Evolutionary conservation across 2,797 vertebrate genomes (phyloP), one percentile per base, ranked within the genome.

Genomic region (Rhabdomys pumilio): DNA sequence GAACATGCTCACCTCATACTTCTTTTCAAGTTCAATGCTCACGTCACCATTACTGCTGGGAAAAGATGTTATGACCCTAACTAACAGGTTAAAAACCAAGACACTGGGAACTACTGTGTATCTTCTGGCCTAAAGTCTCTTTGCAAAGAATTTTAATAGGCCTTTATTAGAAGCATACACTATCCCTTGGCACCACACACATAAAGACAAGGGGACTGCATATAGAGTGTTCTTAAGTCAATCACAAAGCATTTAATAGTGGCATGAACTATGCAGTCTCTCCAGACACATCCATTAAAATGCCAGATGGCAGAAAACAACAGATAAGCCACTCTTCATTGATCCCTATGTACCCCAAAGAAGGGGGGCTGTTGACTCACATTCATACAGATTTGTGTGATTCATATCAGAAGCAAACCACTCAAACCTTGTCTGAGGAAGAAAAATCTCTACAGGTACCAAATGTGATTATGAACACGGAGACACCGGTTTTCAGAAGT

Each of bases 401-500:
- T 73, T 67, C 34, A 31, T 57, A 29, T 69, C 82, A 31, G 44
- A 93, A 94, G 24, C 20, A 93, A 83, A 67, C 6, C 59, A 86
- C 41, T 61, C 65, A 59, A 91, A 92, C n/a, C 17, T 19, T 63
- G 13, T 34, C 77, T 67, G 31, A 85, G 50, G 31, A 15, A 82
- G 93, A 82, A 85, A 75, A 73, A 81, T n/a, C 89, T 94, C 63
- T 86, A 80, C 85, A 24, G 22, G 80, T 69, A 63, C 93, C 67
- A 11, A 34, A 69, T 63, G 38, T 38, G 59, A 85, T 88, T 90
- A 76, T 83, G 88, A 93, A 90, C 20, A 90, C 4, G 34, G 38
- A 95, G 87, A 84, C 61, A 57, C 65, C 55, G 75, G 47, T 83
- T 95, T 67, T 73, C 94, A 82, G 17, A 96, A 97, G 88, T 50